phyloP scores from a whole-genome alignment of 1,140 invertebrate genomes.

The Leptinotarsa defecta region DNA sequence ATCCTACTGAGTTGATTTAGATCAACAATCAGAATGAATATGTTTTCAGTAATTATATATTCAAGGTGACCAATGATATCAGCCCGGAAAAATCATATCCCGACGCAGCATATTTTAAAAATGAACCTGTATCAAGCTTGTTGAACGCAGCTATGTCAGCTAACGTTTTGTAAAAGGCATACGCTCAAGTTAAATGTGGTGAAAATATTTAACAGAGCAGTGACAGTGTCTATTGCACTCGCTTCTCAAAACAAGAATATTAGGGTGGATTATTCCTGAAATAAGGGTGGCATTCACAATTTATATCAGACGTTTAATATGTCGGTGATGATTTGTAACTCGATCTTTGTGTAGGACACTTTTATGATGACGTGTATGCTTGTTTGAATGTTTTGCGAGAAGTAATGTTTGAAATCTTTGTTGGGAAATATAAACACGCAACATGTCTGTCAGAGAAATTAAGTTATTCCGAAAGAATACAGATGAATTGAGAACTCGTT shows the following conservation, averaged over 20 bases:
- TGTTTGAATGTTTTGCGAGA: constrained; percentile 19
- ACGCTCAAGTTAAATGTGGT: constrained; percentile 46
- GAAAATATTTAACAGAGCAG: constrained; percentile 45
- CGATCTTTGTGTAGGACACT: constrained; percentile 25
- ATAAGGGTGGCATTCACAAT: constrained; percentile 32
- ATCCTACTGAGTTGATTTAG: too few relatives aligned
- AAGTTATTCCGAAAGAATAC: too few relatives aligned
- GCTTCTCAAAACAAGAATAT: constrained; percentile 29
- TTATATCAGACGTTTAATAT: constrained; percentile 32
- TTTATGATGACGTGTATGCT: constrained; percentile 22
- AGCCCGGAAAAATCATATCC: neutral
- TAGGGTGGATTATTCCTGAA: constrained; percentile 32
- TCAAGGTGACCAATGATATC: neutral
- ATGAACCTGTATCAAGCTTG: constrained; percentile 27
- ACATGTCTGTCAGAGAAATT: too few relatives aligned
- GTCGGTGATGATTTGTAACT: constrained; percentile 28
- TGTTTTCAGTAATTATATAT: too few relatives aligned
- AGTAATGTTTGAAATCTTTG: neutral
- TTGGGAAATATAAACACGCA: neutral
- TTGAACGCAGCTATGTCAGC: constrained; percentile 31
- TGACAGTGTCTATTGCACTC: constrained; percentile 40
- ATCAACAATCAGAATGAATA: too few relatives aligned
- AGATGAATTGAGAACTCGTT: too few relatives aligned
- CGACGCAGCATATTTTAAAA: constrained; percentile 8
- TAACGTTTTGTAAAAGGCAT: constrained; percentile 35